Conservation (phyloP, 2,113 vertebrate genomes). For the Arenaria interpres region DNA sequence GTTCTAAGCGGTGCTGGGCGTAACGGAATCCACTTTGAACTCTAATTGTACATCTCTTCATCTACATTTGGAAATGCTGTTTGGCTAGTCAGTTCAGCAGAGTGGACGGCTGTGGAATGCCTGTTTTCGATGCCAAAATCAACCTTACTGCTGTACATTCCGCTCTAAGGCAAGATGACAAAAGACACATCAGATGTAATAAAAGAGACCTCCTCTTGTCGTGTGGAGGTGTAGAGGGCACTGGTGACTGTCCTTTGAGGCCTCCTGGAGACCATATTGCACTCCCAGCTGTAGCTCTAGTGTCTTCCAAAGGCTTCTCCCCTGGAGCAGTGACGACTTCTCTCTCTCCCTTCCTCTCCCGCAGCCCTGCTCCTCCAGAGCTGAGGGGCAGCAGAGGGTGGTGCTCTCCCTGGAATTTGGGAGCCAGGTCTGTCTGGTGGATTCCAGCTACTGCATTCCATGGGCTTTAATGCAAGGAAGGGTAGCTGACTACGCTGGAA, state of each 20-base stretch:
- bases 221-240: neutral
- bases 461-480: neutral
- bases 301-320: neutral
- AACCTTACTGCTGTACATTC: neutral
- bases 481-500: neutral
- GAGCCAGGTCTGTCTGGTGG: neutral
- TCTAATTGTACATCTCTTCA: neutral
- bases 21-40: neutral
- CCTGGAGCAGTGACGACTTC: neutral
- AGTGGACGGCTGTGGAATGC: neutral
- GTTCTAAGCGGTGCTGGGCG: neutral
- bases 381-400: neutral
- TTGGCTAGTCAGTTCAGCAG: neutral
- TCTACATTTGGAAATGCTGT: neutral
- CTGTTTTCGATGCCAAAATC: neutral
- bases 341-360: neutral
- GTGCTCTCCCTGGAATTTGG: neutral
- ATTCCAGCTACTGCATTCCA: neutral
- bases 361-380: fast-evolving
- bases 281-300: neutral
- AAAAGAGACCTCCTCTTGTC: neutral
- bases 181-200: neutral
- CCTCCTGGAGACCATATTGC: fast-evolving
- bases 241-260: neutral
- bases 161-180: neutral